These are phyloP conservation scores for Thalassarche chlororhynchos DNA, from an alignment of 2,113 vertebrate genomes.

Conservation along the genomic window DNA sequence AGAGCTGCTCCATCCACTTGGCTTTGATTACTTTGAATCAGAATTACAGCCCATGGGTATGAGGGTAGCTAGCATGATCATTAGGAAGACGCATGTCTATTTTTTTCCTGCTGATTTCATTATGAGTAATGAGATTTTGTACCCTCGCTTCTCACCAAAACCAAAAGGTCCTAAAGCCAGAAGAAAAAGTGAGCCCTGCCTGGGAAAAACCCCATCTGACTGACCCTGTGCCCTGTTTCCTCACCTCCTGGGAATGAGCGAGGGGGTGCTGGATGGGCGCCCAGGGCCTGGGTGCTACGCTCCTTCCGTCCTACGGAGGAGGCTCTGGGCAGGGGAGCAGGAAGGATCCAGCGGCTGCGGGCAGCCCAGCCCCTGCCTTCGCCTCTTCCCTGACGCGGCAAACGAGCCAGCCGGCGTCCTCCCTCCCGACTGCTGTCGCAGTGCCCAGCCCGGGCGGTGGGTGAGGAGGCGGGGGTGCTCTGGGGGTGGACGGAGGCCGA, in stretches of 20 bases:
- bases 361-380: neutral
- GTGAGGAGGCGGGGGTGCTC: neutral
- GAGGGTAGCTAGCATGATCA: neutral
- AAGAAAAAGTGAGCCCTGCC: neutral
- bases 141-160: neutral
- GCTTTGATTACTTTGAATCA: neutral
- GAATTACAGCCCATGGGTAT: neutral
- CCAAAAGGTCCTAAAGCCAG: neutral
- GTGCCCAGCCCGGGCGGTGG: neutral
- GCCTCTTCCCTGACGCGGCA: too few relatives aligned
- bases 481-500: fast-evolving
- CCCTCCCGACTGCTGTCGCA: neutral
- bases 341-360: too few relatives aligned
- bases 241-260: neutral
- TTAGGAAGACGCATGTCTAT: fast-evolving
- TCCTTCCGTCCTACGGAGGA: neutral
- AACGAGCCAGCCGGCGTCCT: fast-evolving
- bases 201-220: neutral
- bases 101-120: neutral
- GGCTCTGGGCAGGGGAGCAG: neutral
- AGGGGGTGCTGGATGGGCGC: neutral
- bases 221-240: neutral
- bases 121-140: neutral
- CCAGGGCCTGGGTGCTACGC: fast-evolving
- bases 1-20: neutral